Conservation (phyloP, 2,113 vertebrate genomes). For the human region GRCh38 chr3:125382501-125383000, state of each 20-base stretch:
- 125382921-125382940: background rate
- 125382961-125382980: background rate
- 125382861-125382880: background rate
- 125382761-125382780: background rate
- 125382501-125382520: background rate
- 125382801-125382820: background rate
- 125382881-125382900: background rate
- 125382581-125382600: background rate
- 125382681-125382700: background rate
- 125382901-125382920: background rate
- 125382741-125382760: background rate
- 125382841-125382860: conserved; percentile 6
- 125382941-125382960: background rate
- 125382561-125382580: background rate
- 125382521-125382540: too few species aligned
- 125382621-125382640: background rate
- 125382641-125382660: background rate
- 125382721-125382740: background rate
- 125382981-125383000: background rate
- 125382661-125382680: background rate
- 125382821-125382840: background rate
- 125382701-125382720: conserved; percentile 3
- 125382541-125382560: background rate
- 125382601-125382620: background rate
- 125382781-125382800: background rate